Evolutionary conservation across 30 jellyfish, hydroid and myxozoan genomes (phyloP), one percentile per base, ranked within the genome.

Genomic region (Cassiopea xamachana): DNA sequence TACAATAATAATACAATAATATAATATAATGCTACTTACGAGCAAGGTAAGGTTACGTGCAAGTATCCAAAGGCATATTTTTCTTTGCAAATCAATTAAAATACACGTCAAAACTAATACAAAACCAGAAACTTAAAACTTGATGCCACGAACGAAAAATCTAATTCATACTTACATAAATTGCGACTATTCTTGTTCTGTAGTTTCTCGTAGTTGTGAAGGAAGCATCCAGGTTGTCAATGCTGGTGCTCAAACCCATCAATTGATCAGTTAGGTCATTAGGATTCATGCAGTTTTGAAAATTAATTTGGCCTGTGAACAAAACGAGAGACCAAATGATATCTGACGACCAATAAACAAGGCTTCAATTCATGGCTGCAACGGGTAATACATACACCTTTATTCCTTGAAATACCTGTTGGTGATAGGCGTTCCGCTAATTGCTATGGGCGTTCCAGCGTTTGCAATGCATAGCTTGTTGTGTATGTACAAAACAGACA

Each of bases 311-410:
- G 49, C 87, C 75, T 78, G 87, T 13, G 71, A 17, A 48, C 18
- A 2, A 58, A 78, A 47, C 55, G 73, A 48, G 49, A 27, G 8
- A 50, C 18, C 48, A 48, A 17, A 15, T 60, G 39, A 27, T 16
- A 50, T 48, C 27, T 78, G 1, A 78, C n/a, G 16, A 51, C 75
- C 48, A 19, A 78, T 78, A n/a, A 16, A 49, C 75, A 43, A 14
- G 50, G 75, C 85, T 47, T 48, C n/a, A 48, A 78, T 78, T 78
- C 75, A 49, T 78, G 16, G 85, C 39, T 75, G 27, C 51, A 12
- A 50, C 87, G 51, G 87, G 87, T 78, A n/a, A 8, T 5, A n/a
- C 85, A 9, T 5, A 9, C 2, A 27, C 50, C 85, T 43, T 46
- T 2, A 17, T 73, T 73, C 81, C 48, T 16, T 10, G 12, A 47